These are phyloP conservation scores for Geopemphigus sp. DNA, from an alignment of 1,140 invertebrate genomes.

Conservation along the genomic window DNA sequence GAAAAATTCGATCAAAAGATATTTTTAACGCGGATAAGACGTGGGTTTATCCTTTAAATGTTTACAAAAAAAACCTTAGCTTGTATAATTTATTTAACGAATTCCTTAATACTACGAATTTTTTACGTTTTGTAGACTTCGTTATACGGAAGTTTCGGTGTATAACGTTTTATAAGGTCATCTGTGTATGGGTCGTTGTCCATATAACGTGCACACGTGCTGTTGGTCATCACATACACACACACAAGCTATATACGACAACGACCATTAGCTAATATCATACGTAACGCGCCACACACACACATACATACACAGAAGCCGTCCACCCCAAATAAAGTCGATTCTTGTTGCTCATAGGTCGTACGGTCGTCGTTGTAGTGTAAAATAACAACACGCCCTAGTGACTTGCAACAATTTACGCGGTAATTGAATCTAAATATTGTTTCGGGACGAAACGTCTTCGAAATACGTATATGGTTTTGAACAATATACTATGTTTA, in stretches of 20 bases:
- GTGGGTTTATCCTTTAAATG: too few species aligned
- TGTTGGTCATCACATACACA: background rate
- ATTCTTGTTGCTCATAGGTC: slow-evolving; percentile 12
- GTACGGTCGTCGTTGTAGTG: background rate
- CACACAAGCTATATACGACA: background rate
- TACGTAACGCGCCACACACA: background rate
- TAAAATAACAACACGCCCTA: slow-evolving; percentile 34
- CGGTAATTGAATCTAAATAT: slow-evolving; percentile 48
- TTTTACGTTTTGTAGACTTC: too few species aligned
- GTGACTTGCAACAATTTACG: slow-evolving; percentile 47
- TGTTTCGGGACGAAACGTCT: slow-evolving; percentile 22
- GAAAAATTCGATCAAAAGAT: too few species aligned
- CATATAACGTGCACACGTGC: slow-evolving; percentile 19
- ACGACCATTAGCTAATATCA: background rate
- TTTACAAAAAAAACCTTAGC: too few species aligned
- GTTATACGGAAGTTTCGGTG: too few species aligned
- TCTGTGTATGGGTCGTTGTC: background rate
- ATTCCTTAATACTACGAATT: too few species aligned
- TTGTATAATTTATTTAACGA: too few species aligned
- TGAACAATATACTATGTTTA: slow-evolving; percentile 5
- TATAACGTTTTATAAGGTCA: background rate
- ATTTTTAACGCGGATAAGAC: too few species aligned
- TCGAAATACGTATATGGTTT: background rate
- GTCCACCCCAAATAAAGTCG: slow-evolving; percentile 21
- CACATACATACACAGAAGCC: slow-evolving; percentile 33